Conservation (phyloP, 35 echinoderm and acorn worm genomes). For the Chiridota heheva region DNA sequence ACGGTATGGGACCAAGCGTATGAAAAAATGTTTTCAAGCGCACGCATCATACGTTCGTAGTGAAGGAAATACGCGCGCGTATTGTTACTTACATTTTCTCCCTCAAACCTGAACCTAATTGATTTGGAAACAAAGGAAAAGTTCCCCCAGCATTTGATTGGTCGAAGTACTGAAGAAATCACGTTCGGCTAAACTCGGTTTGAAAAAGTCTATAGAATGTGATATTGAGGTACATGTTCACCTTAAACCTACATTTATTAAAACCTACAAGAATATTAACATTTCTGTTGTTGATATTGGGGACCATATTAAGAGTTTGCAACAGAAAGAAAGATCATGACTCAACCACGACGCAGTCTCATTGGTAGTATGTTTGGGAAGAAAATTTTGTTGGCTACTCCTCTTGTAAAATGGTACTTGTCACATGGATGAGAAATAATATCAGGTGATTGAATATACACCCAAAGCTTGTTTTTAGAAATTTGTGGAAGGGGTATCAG, state of each 20-base stretch:
- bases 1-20: too few species aligned
- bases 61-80: too few species aligned
- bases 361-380: slow-evolving; percentile 3
- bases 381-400: neutral
- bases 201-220: too few species aligned
- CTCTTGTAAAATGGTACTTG: neutral
- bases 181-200: too few species aligned
- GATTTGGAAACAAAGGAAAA: too few species aligned
- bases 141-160: too few species aligned
- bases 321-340: slow-evolving; percentile 23
- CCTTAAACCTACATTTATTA: slow-evolving; percentile 13
- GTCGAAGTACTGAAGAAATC: too few species aligned
- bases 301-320: slow-evolving; percentile 26
- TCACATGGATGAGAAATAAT: neutral
- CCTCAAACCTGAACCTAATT: too few species aligned
- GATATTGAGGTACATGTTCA: slow-evolving; percentile 18
- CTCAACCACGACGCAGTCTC: slow-evolving; percentile 10
- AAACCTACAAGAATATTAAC: slow-evolving; percentile 46
- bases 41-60: too few species aligned
- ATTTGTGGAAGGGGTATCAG: slow-evolving; percentile 7
- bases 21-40: too few species aligned
- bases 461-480: slow-evolving; percentile 27
- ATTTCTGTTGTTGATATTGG: slow-evolving; percentile 41
- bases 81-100: too few species aligned
- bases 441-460: slow-evolving; percentile 18